These are phyloP conservation scores for Agapornis canus DNA, from an alignment of 2,797 vertebrate species.

Conservation along the genomic window DNA sequence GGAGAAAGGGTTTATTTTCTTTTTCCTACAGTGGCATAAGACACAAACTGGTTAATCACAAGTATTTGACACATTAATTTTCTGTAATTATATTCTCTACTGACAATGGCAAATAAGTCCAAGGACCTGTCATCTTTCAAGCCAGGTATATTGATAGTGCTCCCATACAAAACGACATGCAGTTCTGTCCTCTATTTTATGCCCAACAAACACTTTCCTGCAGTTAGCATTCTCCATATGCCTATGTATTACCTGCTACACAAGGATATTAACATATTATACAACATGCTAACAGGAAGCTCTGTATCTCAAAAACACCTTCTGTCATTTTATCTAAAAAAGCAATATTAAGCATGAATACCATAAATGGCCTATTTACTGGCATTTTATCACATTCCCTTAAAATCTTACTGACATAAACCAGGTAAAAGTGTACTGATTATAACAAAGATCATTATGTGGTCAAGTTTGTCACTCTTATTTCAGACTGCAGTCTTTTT, in stretches of 20 bases:
- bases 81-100: neutral
- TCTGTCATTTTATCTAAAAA: neutral
- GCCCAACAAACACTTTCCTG: neutral
- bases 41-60: neutral
- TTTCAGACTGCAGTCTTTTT: neutral
- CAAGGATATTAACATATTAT: neutral
- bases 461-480: neutral
- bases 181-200: neutral
- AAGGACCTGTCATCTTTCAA: neutral
- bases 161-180: rapidly evolving
- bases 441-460: neutral
- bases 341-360: neutral
- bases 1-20: neutral
- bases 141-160: neutral
- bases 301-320: neutral
- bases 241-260: neutral
- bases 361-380: neutral
- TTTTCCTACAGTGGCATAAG: neutral
- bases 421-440: neutral
- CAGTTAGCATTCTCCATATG: neutral
- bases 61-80: neutral
- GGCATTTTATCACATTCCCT: neutral
- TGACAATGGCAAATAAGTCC: neutral
- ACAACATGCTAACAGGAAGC: neutral
- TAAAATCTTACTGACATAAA: neutral